A percentile compares a stretch with the other conserved stretches of the same genome.
These are phyloP conservation scores for Sarcophaga bullata DNA, from an alignment of 1,140 invertebrate genomes.

Conservation along the genomic window DNA sequence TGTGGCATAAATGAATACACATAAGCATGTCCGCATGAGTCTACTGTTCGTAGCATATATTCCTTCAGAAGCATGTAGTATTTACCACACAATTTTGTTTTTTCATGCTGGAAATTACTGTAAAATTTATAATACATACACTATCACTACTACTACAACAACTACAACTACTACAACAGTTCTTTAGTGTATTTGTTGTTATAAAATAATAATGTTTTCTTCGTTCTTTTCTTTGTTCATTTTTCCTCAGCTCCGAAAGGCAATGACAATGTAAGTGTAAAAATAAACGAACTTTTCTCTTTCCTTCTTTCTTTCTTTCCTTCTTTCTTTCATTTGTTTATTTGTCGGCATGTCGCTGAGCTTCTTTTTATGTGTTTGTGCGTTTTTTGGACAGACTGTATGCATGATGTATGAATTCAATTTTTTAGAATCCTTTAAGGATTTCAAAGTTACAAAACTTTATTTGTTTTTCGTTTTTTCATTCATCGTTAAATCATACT, in stretches of 20 bases:
- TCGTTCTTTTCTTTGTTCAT: too few species aligned
- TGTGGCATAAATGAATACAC: background rate
- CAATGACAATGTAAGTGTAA: background rate
- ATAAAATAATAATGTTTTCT: conserved; percentile 13
- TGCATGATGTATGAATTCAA: background rate
- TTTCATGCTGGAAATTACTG: conserved; percentile 13
- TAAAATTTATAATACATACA: background rate
- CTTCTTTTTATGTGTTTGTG: too few species aligned
- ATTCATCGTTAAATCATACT: background rate
- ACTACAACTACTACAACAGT: too few species aligned
- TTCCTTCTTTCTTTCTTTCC: background rate
- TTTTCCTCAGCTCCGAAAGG: too few species aligned
- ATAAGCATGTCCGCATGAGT: too few species aligned
- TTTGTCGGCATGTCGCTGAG: background rate
- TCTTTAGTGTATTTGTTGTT: background rate
- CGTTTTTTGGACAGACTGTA: background rate
- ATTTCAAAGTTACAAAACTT: conserved; percentile 11
- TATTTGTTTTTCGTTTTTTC: background rate
- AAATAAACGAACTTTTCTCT: background rate
- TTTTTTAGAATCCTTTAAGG: conserved; percentile 13
- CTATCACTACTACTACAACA: too few species aligned
- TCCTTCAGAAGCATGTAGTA: background rate
- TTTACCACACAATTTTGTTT: conserved; percentile 9
- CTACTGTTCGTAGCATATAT: background rate
- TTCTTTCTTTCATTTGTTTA: background rate